These are phyloP conservation scores for Pristionchus arcanus DNA, from an alignment of 2,888 invertebrate species.

Conservation along the genomic window DNA sequence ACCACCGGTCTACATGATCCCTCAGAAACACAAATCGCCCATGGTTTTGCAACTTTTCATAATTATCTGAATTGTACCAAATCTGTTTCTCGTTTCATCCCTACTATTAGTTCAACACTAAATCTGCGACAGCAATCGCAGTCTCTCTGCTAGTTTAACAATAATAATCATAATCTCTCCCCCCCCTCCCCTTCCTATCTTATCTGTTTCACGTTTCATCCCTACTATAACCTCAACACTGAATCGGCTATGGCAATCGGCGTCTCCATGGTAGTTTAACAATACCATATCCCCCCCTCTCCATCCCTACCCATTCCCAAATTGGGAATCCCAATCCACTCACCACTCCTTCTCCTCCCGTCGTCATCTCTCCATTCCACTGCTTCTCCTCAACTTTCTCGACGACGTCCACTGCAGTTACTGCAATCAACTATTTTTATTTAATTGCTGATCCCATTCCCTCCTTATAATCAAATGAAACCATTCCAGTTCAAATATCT, in stretches of 20 bases:
- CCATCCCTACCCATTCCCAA: too few relatives aligned
- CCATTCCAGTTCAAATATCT: neutral
- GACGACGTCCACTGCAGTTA: neutral
- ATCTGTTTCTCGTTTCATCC: neutral
- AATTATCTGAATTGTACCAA: neutral
- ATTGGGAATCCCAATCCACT: too few relatives aligned
- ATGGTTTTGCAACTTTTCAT: neutral
- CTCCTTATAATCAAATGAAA: neutral
- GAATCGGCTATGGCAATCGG: too few relatives aligned
- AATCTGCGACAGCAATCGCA: neutral
- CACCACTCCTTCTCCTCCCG: neutral
- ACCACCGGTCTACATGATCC: neutral
- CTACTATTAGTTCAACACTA: neutral
- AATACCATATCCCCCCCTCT: too few relatives aligned
- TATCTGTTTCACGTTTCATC: too few relatives aligned
- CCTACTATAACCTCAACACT: too few relatives aligned
- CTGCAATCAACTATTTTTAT: neutral
- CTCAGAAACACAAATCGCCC: neutral
- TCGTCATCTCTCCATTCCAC: constrained; percentile 46
- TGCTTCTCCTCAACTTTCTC: neutral
- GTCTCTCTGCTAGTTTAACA: too few relatives aligned
- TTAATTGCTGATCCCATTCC: neutral
- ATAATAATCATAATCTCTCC: neutral
- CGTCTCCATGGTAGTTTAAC: too few relatives aligned
- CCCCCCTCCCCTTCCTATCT: too few relatives aligned